phyloP scores from a whole-genome alignment of 2,113 vertebrate genomes.

The Leptocoma aspasia region DNA sequence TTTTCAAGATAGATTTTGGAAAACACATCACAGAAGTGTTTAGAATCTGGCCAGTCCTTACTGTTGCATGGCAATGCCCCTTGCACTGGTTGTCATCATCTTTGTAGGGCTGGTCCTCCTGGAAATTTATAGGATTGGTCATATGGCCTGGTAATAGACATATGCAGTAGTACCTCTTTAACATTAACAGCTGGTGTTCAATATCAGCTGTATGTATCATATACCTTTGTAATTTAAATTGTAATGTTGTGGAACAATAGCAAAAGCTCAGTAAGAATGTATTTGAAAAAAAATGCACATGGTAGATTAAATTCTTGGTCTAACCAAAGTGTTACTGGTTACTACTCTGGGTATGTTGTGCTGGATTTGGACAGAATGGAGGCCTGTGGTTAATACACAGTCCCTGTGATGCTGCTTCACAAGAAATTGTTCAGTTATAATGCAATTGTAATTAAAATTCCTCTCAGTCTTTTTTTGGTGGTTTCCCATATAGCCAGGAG shows the following conservation, averaged over 20 bases:
- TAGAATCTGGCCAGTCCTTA: background rate
- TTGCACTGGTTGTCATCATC: background rate
- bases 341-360: background rate
- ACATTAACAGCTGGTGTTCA: background rate
- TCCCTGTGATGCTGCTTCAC: background rate
- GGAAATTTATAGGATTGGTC: background rate
- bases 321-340: background rate
- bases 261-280: background rate
- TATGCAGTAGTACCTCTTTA: background rate
- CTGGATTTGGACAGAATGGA: background rate
- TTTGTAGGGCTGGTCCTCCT: background rate
- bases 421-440: background rate
- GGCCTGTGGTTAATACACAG: background rate
- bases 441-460: background rate
- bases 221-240: background rate
- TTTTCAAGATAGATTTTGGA: background rate
- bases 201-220: background rate
- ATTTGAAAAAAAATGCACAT: background rate
- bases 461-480: background rate
- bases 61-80: background rate
- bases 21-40: background rate
- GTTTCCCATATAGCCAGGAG: background rate
- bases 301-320: background rate
- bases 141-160: background rate
- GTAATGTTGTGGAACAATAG: background rate